Evolutionary conservation across 1,140 invertebrate species (phyloP), one percentile per base, ranked within the genome.

Genomic region (Homalodisca vitripennis): DNA sequence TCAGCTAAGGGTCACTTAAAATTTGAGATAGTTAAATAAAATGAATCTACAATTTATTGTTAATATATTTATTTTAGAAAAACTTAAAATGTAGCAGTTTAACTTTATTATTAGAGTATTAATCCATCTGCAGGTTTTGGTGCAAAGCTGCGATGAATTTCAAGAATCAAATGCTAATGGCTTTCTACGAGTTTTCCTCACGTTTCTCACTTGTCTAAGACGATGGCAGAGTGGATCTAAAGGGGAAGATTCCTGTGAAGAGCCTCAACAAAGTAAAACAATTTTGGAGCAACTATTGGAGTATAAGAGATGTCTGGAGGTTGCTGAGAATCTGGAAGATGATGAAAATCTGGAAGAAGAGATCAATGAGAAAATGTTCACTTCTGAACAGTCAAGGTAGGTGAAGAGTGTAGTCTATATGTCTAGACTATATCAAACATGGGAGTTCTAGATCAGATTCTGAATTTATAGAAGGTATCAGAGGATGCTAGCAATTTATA

Each of bases 161-260:
- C 82, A 85, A 72, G 78, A 85, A 70, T 79, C 78, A 32, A 83
- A 88, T 75, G 74, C 80, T 0, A 77, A 79, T 72, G 78, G 83
- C 0, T 89, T 87, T 74, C 75, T 90, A 10, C 84, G 84, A 77
- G 82, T 89, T 29, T 89, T 90, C 75, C 79, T 85, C 65, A 84
- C 85, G 1, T 90, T 89, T 78, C 74, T 86, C 0, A 76, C 80
- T 12, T 84, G 84, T 67, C 77, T 89, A 32, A 78, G 80, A 63
- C 81, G 80, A 65, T 85, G 87, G 82, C 72, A 78, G 6, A 46
- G 48, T 32, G 65, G 67, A 12, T n/a, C n/a, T n/a, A 46, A n/a
- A 41, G 48, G 57, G 13, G 71, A 31, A 51, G 64, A 66, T 20
- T 1, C 34, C 6, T 10, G 17, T 41, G 17, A 10, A 41, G 34